Evolutionary conservation across 2,888 invertebrate species (phyloP).

Genomic region (Elegia similella): DNA sequence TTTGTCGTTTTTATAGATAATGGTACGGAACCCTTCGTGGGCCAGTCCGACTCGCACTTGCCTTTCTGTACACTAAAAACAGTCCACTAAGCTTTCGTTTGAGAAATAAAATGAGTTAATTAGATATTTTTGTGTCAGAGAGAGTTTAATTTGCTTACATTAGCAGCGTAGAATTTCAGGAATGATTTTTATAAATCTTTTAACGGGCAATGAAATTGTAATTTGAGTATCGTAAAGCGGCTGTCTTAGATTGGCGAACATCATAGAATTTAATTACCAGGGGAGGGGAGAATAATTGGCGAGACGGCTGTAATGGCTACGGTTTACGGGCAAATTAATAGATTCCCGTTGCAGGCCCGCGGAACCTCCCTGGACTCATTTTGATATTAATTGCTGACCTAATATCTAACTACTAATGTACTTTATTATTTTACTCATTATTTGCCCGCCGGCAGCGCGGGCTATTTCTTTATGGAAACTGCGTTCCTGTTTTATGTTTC

Average conservation of each 20-base stretch:
- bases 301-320: conserved; percentile 67
- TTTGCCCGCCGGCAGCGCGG: conserved; percentile 21
- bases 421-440: conserved; percentile 44
- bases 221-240: conserved; percentile 73
- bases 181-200: conserved; percentile 55
- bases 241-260: conserved; percentile 75
- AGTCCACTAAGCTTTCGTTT: background rate
- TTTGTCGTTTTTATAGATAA: no score
- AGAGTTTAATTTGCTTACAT: conserved; percentile 12
- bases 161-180: conserved; percentile 26
- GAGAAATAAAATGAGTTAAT: conserved; percentile 24
- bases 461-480: background rate
- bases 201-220: conserved; percentile 70
- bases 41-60: no score
- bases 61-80: no score
- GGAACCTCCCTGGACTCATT: conserved; percentile 52
- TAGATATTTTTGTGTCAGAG: conserved; percentile 25
- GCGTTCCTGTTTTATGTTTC: background rate
- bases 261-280: conserved; percentile 76
- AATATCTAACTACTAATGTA: conserved; percentile 40
- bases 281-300: conserved; percentile 75
- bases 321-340: conserved; percentile 76
- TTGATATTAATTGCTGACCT: conserved; percentile 67
- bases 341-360: conserved; percentile 62
- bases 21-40: no score